These are phyloP conservation scores for Leptosomus discolor DNA, from an alignment of 2,113 vertebrate genomes.

Conservation along the genomic window DNA sequence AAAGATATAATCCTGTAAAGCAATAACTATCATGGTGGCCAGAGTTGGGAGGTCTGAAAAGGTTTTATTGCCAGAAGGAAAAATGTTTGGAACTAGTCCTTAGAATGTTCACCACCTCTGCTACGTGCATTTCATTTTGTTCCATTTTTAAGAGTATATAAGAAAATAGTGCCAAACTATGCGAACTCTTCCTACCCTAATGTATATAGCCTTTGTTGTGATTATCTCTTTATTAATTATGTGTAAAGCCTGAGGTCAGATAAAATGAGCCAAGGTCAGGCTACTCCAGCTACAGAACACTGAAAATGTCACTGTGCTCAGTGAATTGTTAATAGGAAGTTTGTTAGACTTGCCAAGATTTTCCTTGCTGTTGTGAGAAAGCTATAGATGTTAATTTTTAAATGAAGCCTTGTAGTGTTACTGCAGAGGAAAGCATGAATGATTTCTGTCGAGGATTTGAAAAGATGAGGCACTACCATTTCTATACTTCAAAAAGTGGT, in stretches of 20 bases:
- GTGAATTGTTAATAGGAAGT: not conserved
- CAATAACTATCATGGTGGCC: conserved; percentile 68
- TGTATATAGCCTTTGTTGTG: conserved; percentile 61
- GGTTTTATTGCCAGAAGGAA: conserved; percentile 57
- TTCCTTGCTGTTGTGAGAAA: not conserved
- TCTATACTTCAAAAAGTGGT: not conserved
- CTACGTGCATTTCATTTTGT: not conserved
- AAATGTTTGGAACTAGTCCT: conserved; percentile 55
- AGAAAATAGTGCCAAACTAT: conserved; percentile 49
- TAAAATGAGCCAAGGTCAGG: conserved; percentile 57
- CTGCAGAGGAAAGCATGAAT: not conserved
- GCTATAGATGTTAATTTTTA: not conserved
- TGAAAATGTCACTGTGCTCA: conserved; percentile 33
- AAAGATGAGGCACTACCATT: not conserved
- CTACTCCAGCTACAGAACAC: conserved; percentile 11
- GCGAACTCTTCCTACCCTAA: conserved; percentile 28
- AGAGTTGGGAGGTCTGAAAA: conserved; percentile 68
- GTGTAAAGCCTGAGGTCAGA: conserved; percentile 58
- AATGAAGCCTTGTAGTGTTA: not conserved
- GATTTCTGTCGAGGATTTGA: not conserved
- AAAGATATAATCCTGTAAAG: conserved; percentile 41
- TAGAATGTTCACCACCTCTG: conserved; percentile 59
- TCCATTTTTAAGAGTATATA: conserved; percentile 38
- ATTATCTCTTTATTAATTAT: conserved; percentile 72
- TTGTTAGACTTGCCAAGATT: not conserved